A percentile compares a stretch with the other conserved stretches of the same genome.
Conservation (phyloP, 2,888 invertebrate genomes). For the Drosophila paranaensis region DNA sequence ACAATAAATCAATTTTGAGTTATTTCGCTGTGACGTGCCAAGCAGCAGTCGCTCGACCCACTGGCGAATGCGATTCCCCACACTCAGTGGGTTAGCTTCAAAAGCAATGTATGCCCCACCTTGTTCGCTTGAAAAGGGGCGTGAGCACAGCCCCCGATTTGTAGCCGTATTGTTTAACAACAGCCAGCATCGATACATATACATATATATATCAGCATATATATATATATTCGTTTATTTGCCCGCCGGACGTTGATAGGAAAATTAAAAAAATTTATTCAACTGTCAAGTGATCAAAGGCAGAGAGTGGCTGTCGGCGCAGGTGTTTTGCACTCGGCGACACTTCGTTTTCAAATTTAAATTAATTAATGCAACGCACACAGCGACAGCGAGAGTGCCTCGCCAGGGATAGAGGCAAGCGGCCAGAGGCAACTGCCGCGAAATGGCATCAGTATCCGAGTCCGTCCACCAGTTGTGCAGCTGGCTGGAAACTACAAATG, state of each 20-base stretch:
- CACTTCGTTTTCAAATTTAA: constrained; percentile 76
- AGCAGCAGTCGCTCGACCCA: constrained; percentile 15
- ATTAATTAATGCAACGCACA: constrained; percentile 78
- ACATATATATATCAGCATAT: not conserved
- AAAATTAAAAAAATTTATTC: constrained; percentile 78
- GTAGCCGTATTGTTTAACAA: constrained; percentile 17
- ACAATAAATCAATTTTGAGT: constrained; percentile 78
- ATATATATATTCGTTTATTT: not conserved
- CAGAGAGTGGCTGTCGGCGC: constrained; percentile 71
- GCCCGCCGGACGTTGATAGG: constrained; percentile 58
- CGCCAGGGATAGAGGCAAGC: not conserved
- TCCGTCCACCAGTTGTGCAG: constrained; percentile 51
- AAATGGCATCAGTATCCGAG: constrained; percentile 46
- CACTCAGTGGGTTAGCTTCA: constrained; percentile 57
- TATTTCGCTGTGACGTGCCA: constrained; percentile 73
- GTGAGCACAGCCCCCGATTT: constrained; percentile 31
- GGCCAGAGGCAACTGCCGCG: constrained; percentile 16
- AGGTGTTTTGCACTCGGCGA: constrained; percentile 80
- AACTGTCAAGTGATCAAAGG: constrained; percentile 79
- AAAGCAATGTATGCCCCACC: constrained; percentile 50
- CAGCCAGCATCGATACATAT: constrained; percentile 16
- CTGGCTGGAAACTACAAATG: constrained; percentile 70
- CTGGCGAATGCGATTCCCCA: constrained; percentile 59
- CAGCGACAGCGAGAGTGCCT: constrained; percentile 13
- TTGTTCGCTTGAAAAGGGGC: constrained; percentile 27